phyloP scores from a whole-genome alignment of 2,888 invertebrate species.

The Parnassius glacialis region DNA sequence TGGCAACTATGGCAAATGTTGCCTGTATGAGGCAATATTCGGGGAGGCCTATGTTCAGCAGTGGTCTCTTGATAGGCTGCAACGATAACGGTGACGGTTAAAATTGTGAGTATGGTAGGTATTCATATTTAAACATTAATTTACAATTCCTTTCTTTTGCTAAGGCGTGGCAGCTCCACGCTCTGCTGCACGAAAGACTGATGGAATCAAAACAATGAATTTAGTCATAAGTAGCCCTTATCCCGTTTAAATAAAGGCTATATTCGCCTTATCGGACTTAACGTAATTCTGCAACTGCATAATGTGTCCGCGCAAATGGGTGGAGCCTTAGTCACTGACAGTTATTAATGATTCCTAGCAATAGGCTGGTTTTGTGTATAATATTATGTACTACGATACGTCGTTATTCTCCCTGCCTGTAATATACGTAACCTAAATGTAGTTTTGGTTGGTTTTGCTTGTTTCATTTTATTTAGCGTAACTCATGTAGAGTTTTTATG shows the following conservation, averaged over 20 bases:
- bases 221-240: constrained; percentile 25
- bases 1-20: too few relatives aligned
- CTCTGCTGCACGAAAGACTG: constrained; percentile 10
- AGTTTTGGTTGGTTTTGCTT: too few relatives aligned
- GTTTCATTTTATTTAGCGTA: too few relatives aligned
- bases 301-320: constrained; percentile 65
- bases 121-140: constrained; percentile 1
- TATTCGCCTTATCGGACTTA: constrained; percentile 35
- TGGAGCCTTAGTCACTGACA: constrained; percentile 58
- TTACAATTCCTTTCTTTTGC: constrained; percentile 10
- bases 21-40: too few relatives aligned
- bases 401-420: too few relatives aligned
- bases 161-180: constrained; percentile 37
- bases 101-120: constrained; percentile 1
- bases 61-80: too few relatives aligned
- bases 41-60: too few relatives aligned
- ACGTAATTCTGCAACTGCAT: constrained; percentile 37
- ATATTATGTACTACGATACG: not conserved
- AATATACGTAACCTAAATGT: too few relatives aligned
- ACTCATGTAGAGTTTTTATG: too few relatives aligned
- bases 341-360: constrained; percentile 66
- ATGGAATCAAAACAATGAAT: constrained; percentile 13
- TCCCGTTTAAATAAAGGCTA: constrained; percentile 31
- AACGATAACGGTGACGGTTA: not conserved
- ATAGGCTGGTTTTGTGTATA: constrained; percentile 10